A percentile compares a stretch with the other conserved stretches of the same genome.
These are phyloP conservation scores for Callithrix jacchus DNA, from an alignment of 2,113 vertebrate genomes.

Conservation along the genomic window DNA sequence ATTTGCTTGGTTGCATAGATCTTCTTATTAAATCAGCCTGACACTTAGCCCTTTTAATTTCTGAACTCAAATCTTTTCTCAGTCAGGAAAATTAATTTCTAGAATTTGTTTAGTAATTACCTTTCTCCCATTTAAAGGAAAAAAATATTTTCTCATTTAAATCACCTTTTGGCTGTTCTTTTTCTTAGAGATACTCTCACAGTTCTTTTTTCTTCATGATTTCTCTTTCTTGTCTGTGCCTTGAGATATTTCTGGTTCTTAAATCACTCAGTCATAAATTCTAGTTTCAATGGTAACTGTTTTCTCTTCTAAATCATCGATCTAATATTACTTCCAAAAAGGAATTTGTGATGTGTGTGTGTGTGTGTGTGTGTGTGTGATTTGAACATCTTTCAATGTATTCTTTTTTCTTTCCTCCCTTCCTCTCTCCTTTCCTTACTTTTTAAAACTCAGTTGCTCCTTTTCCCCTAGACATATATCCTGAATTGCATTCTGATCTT, in stretches of 20 bases:
- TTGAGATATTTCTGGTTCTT: background rate
- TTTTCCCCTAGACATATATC: background rate
- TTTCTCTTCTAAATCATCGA: background rate
- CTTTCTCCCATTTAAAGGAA: background rate
- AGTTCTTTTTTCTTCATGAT: background rate
- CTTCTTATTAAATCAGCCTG: conserved; percentile 16
- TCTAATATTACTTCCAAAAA: background rate
- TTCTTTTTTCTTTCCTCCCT: background rate
- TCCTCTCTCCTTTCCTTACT: background rate
- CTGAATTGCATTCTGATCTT: background rate
- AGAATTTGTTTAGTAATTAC: background rate
- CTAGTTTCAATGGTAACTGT: background rate
- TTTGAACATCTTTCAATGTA: background rate
- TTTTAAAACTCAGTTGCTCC: background rate
- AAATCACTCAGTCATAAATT: background rate
- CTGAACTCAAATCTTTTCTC: background rate
- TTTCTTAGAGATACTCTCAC: background rate
- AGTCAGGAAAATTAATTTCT: conserved; percentile 17
- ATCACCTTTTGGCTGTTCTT: background rate
- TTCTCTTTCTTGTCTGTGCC: background rate
- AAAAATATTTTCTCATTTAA: background rate
- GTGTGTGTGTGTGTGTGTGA: background rate
- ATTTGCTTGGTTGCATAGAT: background rate
- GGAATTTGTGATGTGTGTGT: background rate
- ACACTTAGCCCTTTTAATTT: background rate